phyloP scores from a whole-genome alignment of 2,888 invertebrate species.

The Coremacera marginata region DNA sequence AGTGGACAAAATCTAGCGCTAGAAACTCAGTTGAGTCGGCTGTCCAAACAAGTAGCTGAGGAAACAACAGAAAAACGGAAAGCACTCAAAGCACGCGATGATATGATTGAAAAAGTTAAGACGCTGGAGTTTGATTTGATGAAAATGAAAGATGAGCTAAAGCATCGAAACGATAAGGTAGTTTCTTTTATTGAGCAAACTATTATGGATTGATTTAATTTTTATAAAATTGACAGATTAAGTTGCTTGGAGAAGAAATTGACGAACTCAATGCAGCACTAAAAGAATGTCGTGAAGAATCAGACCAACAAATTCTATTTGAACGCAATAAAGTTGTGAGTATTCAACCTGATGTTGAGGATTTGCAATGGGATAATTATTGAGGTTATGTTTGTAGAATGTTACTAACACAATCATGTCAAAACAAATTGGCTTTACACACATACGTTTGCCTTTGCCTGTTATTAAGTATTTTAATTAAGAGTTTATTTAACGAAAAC shows the following conservation, averaged over 20 bases:
- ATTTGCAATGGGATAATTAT: slow-evolving; percentile 56
- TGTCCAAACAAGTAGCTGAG: slow-evolving; percentile 86
- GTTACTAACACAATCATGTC: slow-evolving; percentile 41
- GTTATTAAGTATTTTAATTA: neutral
- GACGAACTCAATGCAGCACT: slow-evolving; percentile 79
- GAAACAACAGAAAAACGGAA: slow-evolving; percentile 85
- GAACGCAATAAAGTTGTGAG: slow-evolving; percentile 74
- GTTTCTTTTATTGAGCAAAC: neutral
- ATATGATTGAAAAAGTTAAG: slow-evolving; percentile 75
- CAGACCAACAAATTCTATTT: slow-evolving; percentile 72
- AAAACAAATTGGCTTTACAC: neutral
- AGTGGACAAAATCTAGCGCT: slow-evolving; percentile 89
- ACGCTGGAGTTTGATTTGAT: slow-evolving; percentile 65
- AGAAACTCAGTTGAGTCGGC: slow-evolving; percentile 89
- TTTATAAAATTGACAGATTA: slow-evolving; percentile 60
- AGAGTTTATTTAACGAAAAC: neutral
- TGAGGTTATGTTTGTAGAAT: slow-evolving; percentile 33
- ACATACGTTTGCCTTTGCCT: neutral
- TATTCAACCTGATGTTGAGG: slow-evolving; percentile 63
- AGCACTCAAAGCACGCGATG: slow-evolving; percentile 78
- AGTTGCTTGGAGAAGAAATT: slow-evolving; percentile 80
- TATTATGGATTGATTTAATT: neutral
- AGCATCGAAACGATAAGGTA: slow-evolving; percentile 67
- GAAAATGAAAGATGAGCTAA: slow-evolving; percentile 61
- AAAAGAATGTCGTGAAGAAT: slow-evolving; percentile 70